Conservation (phyloP, 1,140 invertebrate species). For the Cotesia vestalis region DNA sequence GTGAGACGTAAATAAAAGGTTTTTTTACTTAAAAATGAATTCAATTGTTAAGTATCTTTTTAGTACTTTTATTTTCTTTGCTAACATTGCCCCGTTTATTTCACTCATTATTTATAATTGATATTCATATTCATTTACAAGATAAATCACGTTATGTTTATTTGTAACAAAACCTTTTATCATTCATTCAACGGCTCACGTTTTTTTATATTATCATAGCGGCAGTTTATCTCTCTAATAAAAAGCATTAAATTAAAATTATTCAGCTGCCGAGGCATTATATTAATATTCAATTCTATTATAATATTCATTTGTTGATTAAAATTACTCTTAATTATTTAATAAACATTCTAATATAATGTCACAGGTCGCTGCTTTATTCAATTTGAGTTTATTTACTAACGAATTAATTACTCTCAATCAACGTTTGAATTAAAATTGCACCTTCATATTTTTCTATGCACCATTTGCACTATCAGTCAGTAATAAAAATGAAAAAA, state of each 20-base stretch:
- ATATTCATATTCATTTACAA: background rate
- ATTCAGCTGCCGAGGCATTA: constrained; percentile 39
- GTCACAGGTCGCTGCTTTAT: constrained; percentile 58
- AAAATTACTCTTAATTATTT: constrained; percentile 40
- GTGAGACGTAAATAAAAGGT: constrained; percentile 12
- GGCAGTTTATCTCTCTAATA: constrained; percentile 48
- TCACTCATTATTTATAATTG: too few relatives aligned
- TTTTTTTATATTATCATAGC: constrained; percentile 51
- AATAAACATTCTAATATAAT: constrained; percentile 62
- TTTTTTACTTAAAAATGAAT: background rate
- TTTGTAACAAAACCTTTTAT: background rate
- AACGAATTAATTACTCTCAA: constrained; percentile 30
- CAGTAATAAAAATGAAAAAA: constrained; percentile 10
- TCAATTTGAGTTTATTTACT: constrained; percentile 23
- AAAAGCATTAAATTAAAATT: constrained; percentile 45
- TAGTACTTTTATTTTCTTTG: background rate
- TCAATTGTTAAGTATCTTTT: background rate
- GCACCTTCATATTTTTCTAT: constrained; percentile 41
- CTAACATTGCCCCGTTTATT: too few relatives aligned
- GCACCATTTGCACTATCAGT: constrained; percentile 29
- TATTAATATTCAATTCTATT: constrained; percentile 42
- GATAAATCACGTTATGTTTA: background rate
- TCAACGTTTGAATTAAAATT: constrained; percentile 43
- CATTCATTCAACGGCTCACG: constrained; percentile 23
- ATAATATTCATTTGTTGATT: constrained; percentile 55